phyloP scores from a whole-genome alignment of 2,113 vertebrate species.

The Nerophis lumbriciformis region DNA sequence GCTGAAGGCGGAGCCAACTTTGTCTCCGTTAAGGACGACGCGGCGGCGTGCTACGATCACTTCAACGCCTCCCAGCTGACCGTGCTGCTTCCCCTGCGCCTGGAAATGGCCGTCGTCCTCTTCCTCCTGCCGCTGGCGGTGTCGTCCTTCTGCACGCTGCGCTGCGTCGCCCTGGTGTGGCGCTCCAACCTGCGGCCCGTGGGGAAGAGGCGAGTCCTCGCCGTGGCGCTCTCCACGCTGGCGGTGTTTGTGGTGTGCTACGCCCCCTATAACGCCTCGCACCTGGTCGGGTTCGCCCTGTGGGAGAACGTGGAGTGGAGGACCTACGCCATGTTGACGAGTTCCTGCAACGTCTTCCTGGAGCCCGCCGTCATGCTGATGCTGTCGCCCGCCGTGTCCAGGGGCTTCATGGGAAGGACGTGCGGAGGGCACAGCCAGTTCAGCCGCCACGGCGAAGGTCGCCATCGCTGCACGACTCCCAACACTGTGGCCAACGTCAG shows the following conservation, averaged over 20 bases:
- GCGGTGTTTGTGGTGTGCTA: slow-evolving; percentile 75
- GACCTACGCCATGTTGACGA: slow-evolving; percentile 62
- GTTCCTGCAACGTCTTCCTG: slow-evolving; percentile 75
- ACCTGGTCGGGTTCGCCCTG: slow-evolving; percentile 67
- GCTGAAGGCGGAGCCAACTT: slow-evolving; percentile 58
- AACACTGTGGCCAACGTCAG: background rate
- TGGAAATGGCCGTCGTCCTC: slow-evolving; percentile 71
- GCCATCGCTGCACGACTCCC: background rate
- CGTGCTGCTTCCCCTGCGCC: slow-evolving; percentile 66
- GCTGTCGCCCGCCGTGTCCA: slow-evolving; percentile 60
- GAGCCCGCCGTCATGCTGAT: slow-evolving; percentile 75
- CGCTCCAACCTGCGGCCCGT: slow-evolving; percentile 53
- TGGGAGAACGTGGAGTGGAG: slow-evolving; percentile 59
- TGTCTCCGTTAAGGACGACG: slow-evolving; percentile 34
- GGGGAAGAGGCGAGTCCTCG: slow-evolving; percentile 67
- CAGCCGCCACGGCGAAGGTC: slow-evolving; percentile 11
- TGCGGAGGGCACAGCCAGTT: slow-evolving; percentile 43
- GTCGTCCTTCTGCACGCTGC: slow-evolving; percentile 69
- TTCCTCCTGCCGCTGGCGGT: slow-evolving; percentile 67
- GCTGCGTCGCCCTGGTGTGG: slow-evolving; percentile 69
- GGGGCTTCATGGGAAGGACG: slow-evolving; percentile 45
- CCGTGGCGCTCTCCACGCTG: slow-evolving; percentile 68
- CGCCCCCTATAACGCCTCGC: slow-evolving; percentile 75
- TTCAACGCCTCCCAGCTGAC: slow-evolving; percentile 67
- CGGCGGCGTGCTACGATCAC: slow-evolving; percentile 59